Evolutionary conservation across 2,113 vertebrate genomes (phyloP).

Genomic region (Rynchops niger): DNA sequence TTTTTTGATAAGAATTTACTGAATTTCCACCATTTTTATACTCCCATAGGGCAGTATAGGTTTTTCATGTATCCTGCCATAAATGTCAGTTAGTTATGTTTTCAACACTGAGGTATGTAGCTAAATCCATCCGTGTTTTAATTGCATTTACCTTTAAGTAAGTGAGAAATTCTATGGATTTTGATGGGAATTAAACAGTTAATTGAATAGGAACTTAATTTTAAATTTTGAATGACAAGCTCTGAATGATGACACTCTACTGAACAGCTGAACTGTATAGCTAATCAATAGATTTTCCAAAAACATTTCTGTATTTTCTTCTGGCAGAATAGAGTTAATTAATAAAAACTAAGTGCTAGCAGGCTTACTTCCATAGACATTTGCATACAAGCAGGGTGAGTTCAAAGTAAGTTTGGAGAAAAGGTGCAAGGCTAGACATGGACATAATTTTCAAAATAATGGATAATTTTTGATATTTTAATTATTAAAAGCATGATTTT

Average conservation of each 20-base stretch:
- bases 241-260: not conserved
- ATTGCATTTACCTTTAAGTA: not conserved
- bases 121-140: not conserved
- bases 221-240: not conserved
- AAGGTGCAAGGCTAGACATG: not conserved
- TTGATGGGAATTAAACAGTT: not conserved
- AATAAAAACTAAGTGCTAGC: not conserved
- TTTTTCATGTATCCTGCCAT: not conserved
- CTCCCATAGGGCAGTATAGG: rapidly evolving
- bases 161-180: not conserved
- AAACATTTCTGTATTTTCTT: not conserved
- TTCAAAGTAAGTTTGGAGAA: not conserved
- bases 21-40: not conserved
- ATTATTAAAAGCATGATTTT: not conserved
- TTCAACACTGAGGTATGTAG: not conserved
- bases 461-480: not conserved
- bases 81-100: not conserved
- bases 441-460: not conserved
- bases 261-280: not conserved
- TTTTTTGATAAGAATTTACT: not conserved
- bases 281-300: not conserved
- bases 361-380: not conserved
- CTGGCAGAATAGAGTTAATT: not conserved
- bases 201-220: not conserved
- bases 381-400: not conserved